Conservation (phyloP, 2,888 invertebrate genomes). For the Drosophila parthenogenetica region DNA sequence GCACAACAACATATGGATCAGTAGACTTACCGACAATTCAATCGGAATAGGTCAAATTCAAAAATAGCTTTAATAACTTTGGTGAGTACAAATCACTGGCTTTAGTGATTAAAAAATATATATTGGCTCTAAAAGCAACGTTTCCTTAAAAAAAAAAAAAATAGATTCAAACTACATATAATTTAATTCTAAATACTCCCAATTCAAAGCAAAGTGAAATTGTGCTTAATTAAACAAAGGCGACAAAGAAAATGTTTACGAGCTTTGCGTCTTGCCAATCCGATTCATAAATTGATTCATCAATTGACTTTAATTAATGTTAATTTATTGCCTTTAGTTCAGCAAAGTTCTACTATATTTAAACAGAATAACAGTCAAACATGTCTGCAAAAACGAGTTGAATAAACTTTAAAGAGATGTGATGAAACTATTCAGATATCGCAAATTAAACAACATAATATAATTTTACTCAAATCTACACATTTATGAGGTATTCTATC, state of each 20-base stretch:
- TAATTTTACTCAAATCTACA: conserved; percentile 3
- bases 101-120: no score
- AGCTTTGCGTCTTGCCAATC: conserved; percentile 41
- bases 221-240: neutral
- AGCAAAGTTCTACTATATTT: conserved; percentile 83
- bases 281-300: conserved; percentile 43
- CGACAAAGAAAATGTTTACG: neutral
- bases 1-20: no score
- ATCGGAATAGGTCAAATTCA: no score
- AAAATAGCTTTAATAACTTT: no score
- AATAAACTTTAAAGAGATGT: neutral
- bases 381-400: neutral
- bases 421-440: neutral
- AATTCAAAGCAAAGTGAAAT: no score
- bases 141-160: no score
- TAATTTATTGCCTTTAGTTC: conserved; percentile 42
- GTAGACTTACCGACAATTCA: no score
- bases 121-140: no score
- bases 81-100: no score
- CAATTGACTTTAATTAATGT: conserved; percentile 73
- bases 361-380: neutral
- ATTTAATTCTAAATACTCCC: no score
- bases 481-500: neutral
- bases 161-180: no score
- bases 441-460: neutral